Conservation (phyloP, 2,113 vertebrate species). For the Orthonyx spaldingii region DNA sequence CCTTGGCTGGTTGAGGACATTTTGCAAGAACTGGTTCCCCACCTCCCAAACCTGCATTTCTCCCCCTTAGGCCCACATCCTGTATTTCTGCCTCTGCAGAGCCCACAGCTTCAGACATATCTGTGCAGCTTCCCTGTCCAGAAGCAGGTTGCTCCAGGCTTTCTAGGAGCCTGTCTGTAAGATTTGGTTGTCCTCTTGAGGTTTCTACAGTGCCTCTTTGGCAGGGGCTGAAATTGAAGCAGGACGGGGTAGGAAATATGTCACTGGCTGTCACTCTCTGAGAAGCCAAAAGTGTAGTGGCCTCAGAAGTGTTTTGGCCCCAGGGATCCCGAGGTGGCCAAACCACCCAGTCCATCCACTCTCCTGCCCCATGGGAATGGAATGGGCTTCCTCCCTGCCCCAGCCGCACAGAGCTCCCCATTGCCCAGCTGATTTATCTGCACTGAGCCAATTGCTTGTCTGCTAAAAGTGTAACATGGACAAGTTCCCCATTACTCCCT, state of each 20-base stretch:
- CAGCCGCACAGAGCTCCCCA: not conserved
- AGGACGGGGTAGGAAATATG: not conserved
- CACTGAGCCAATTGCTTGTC: not conserved
- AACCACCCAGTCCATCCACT: not conserved
- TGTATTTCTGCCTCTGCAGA: not conserved
- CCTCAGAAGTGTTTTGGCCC: not conserved
- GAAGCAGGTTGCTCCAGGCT: not conserved
- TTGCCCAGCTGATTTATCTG: not conserved
- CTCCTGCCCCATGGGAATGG: not conserved
- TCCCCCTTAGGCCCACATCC: not conserved
- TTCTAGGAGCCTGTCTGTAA: not conserved
- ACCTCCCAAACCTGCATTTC: conserved; percentile 7
- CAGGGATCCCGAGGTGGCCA: fast-evolving
- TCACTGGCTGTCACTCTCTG: fast-evolving
- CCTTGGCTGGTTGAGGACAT: not conserved
- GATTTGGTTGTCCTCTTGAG: too few species aligned
- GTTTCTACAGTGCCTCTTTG: not conserved
- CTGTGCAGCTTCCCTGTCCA: not conserved
- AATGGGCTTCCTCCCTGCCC: not conserved
- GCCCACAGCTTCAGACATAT: not conserved
- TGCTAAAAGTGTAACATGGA: not conserved
- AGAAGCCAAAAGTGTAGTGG: not conserved
- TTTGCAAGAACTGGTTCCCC: conserved; percentile 25
- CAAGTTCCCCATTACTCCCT: not conserved
- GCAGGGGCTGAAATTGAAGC: not conserved